These are phyloP conservation scores for Daphoenositta chrysoptera DNA, from an alignment of 2,113 vertebrate genomes.

Conservation along the genomic window DNA sequence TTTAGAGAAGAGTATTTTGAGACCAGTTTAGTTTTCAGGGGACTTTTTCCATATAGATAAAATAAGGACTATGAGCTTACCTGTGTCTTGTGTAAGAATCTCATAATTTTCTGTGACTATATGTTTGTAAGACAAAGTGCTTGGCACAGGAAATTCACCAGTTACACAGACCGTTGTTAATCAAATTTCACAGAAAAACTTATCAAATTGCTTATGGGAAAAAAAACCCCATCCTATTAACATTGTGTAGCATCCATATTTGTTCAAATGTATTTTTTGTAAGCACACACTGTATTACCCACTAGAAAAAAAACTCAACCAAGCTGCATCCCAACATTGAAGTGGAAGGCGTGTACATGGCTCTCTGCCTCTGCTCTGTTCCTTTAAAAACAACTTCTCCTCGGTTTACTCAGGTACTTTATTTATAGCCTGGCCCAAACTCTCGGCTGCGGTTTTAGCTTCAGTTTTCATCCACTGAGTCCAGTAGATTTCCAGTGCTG, in stretches of 20 bases:
- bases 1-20: conserved; percentile 35
- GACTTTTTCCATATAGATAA: conserved; percentile 30
- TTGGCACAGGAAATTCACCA: background rate
- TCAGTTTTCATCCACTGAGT: background rate
- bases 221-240: fast-evolving
- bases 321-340: background rate
- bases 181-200: background rate
- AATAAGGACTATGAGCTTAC: background rate
- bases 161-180: background rate
- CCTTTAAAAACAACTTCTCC: background rate
- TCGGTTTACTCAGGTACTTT: background rate
- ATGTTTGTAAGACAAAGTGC: background rate
- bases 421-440: background rate
- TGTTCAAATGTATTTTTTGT: background rate
- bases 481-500: background rate
- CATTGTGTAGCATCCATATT: background rate
- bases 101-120: background rate
- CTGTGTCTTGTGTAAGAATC: background rate
- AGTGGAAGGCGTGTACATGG: background rate
- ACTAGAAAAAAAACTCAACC: background rate
- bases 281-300: background rate
- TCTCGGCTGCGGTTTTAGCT: background rate
- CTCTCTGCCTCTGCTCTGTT: background rate
- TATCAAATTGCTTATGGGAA: background rate
- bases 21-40: background rate